A percentile compares a stretch with the other conserved stretches of the same genome.
phyloP scores from a whole-genome alignment of 2,797 vertebrate genomes.

The Pteropus rufus region DNA sequence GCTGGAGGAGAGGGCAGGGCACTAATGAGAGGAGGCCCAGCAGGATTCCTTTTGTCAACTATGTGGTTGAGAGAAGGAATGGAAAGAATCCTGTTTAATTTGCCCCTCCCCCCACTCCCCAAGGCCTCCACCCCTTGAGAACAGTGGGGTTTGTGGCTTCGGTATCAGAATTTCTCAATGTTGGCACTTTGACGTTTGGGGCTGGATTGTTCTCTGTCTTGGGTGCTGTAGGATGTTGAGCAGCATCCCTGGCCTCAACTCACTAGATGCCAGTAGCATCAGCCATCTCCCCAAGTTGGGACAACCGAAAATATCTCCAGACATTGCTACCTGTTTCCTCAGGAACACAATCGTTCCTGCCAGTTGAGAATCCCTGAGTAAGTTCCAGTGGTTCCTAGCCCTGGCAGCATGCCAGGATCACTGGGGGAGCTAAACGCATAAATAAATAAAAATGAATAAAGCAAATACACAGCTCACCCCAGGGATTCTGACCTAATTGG shows the following conservation, averaged over 20 bases:
- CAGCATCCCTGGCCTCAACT: not conserved
- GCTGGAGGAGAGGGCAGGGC: not conserved
- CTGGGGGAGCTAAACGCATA: not conserved
- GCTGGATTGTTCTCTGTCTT: not conserved
- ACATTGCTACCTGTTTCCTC: too few relatives aligned
- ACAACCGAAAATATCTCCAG: not conserved
- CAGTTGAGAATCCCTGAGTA: not conserved
- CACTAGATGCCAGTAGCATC: not conserved
- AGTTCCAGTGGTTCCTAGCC: not conserved
- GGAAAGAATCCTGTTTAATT: not conserved
- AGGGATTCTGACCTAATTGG: not conserved
- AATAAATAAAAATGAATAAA: not conserved
- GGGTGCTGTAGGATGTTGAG: not conserved
- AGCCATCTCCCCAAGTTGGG: not conserved
- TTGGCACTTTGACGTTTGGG: not conserved
- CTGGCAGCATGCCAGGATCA: not conserved
- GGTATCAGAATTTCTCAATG: not conserved
- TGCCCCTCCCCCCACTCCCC: not conserved
- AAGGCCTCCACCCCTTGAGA: not conserved
- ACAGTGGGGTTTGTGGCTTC: not conserved
- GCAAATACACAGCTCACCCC: not conserved
- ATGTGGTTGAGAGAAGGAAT: not conserved
- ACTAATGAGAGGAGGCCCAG: not conserved
- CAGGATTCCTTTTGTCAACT: not conserved
- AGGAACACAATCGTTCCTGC: not conserved